Base-by-base conservation (phyloP, 2,888 invertebrate species). In the Thyatira batis region DNA sequence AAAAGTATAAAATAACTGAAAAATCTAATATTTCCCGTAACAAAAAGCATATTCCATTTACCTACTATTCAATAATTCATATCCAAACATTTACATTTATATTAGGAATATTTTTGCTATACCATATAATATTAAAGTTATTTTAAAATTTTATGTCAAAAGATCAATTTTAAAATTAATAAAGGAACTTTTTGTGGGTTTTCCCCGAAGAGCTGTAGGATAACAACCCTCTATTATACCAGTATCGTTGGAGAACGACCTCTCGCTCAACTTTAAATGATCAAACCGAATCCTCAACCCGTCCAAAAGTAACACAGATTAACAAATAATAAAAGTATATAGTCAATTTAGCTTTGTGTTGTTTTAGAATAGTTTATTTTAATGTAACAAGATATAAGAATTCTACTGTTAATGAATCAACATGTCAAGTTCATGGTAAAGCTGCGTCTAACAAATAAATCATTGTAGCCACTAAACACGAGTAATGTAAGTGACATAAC, bases 401-500 rank as follows among this genome's bases (percentile, higher is more conserved):
- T n/a, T n/a, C n/a, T n/a, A n/a, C n/a, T n/a, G n/a, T 39, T 6
- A 1, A 39, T 1, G 33, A 39, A 39, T 13, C 39, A 13, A 33
- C 2, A 33, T 3, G 33, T 13, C n/a, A 11, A 33, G n/a, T 33
- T 33, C n/a, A 13, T 33, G 11, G 13, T 11, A 30, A 2, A n/a
- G 5, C 33, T 33, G n/a, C 6, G 33, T 13, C n/a, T 33, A 33
- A 13, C 33, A 39, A 23, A 39, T 39, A 39, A 39, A 39, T 17
- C 17, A n/a, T 17, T n/a, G 17, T 8, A 39, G 17, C 17, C n/a
- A 8, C 39, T 17, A 1, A 17, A 39, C 13, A 39, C 17, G 17
- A 39, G 13, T 25, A 21, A 45, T 45, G n/a, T n/a, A 25, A 45
- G 45, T 45, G 39, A 27, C 46, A 46, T 25, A 23, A 46, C 23